These are phyloP conservation scores for Lophura swinhoii DNA, from an alignment of 2,797 vertebrate genomes.

Conservation along the genomic window DNA sequence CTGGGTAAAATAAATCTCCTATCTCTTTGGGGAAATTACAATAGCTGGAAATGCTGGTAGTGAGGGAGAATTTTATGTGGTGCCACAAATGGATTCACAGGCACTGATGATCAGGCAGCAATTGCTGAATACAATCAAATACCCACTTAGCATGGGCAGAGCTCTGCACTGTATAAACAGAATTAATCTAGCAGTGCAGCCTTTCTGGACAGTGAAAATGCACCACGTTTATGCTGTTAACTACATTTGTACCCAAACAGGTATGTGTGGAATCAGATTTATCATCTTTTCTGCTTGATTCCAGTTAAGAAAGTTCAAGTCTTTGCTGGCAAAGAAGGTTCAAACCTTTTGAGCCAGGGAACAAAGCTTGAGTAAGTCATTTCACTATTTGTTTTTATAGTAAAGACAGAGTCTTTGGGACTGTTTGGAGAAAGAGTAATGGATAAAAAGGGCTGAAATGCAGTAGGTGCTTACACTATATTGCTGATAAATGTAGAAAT, in stretches of 20 bases:
- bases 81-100: conserved; percentile 12
- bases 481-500: neutral
- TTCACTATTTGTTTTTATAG: neutral
- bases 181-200: neutral
- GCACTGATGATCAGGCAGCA: neutral
- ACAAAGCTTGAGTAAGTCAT: neutral
- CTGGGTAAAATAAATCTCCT: conserved; percentile 39
- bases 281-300: neutral
- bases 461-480: neutral
- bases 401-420: neutral
- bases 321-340: neutral
- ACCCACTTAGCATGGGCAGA: neutral
- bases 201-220: neutral
- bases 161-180: neutral
- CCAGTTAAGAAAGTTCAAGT: neutral
- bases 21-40: conserved; percentile 42
- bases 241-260: neutral
- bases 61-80: conserved; percentile 11
- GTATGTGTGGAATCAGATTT: neutral
- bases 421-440: neutral
- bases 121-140: conserved; percentile 44
- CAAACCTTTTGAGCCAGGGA: neutral
- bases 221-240: neutral
- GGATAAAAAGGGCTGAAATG: neutral
- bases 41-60: neutral